Evolutionary conservation across 1,140 invertebrate genomes (phyloP).

Genomic region (Pectinophora gossypiella): DNA sequence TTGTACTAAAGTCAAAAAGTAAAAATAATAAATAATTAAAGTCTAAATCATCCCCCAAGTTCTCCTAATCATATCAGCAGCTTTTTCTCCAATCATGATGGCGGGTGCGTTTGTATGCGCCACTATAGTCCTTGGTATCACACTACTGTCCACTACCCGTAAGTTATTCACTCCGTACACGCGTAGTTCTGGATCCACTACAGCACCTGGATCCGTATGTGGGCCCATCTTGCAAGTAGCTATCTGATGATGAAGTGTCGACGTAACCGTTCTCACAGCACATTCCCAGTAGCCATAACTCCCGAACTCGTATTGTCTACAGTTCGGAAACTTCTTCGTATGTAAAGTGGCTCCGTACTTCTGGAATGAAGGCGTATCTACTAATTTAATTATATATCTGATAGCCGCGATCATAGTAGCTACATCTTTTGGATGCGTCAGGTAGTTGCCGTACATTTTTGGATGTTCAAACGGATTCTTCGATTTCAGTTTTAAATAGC

Average conservation of each 20-base stretch:
- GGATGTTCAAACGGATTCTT: constrained; percentile 85
- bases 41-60: constrained; percentile 59
- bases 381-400: constrained; percentile 78
- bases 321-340: constrained; percentile 77
- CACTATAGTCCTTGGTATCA: constrained; percentile 83
- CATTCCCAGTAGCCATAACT: constrained; percentile 85
- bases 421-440: constrained; percentile 79
- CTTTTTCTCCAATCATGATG: constrained; percentile 92
- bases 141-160: constrained; percentile 84
- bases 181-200: constrained; percentile 83
- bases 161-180: constrained; percentile 83
- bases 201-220: constrained; percentile 77
- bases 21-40: too few relatives aligned
- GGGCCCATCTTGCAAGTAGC: constrained; percentile 88
- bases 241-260: constrained; percentile 82
- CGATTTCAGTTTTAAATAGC: constrained; percentile 79
- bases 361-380: constrained; percentile 78
- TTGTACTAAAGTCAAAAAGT: too few relatives aligned
- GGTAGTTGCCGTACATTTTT: constrained; percentile 85
- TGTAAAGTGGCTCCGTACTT: constrained; percentile 77
- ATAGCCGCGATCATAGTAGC: constrained; percentile 82
- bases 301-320: constrained; percentile 71
- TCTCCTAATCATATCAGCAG: constrained; percentile 85
- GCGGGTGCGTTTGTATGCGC: constrained; percentile 85
- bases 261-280: constrained; percentile 78